Base-by-base conservation (phyloP, 2,113 vertebrate species). In the Melanotaenia duboulayi region DNA sequence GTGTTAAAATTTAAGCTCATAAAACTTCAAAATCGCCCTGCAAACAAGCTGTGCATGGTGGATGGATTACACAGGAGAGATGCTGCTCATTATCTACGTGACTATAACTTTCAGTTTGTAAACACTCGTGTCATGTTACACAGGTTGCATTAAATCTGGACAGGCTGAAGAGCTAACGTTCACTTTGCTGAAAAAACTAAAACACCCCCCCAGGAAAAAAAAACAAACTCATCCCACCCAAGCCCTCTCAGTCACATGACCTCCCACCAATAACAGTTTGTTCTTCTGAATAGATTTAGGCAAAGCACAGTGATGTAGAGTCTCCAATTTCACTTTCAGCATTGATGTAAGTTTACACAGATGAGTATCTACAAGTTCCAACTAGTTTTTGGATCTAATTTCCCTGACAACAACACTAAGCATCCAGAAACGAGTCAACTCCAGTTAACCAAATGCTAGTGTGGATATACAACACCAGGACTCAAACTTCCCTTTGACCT, bases 241-340 rank as follows among this genome's bases (percentile, higher is more conserved):
- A 19, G 11, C 64, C 51, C 70, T 84, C 14, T 74, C n/a, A 12
- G n/a, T 82, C 58, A 74, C 71, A 86, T 71, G 25, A 80, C 62
- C 65, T 65, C 78, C 73, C 76, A 80, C 56, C 0, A 28, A 13
- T 28, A 72, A 62, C 44, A 44, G 14, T 39, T 20, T n/a, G 67
- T n/a, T 58, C 77, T 63, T 72, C 28, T 17, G 39, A 83, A 22
- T 55, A 55, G 19, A 69, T 62, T 89, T 71, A 61, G 68, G 82
- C 56, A 72, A 69, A 64, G 60, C 35, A 68, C 25, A 37, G 32
- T 62, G 51, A 78, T 80, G 55, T 58, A 78, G 70, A 19, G 11
- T 52, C 70, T 83, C 57, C 1, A 1, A 87, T 84, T 83, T 74
- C 74, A 63, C 77, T 79, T 80, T 69, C 51, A 54, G 59, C 7